Conservation (phyloP, 2,797 vertebrate species). For the Hapalemur alaotrensis region DNA sequence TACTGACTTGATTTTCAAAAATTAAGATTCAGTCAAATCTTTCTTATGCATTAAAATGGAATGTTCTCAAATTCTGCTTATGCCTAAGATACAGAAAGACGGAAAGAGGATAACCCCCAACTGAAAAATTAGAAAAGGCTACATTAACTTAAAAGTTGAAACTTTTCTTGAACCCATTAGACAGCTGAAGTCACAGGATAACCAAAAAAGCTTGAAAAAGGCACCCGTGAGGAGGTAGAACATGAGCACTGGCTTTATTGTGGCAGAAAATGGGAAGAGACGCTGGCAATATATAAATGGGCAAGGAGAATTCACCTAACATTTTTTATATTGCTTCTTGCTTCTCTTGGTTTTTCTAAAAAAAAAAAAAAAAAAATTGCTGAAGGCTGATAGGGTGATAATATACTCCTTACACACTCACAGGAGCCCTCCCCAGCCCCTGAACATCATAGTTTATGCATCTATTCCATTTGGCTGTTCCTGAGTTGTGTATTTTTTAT, state of each 20-base stretch:
- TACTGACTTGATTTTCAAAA: not conserved
- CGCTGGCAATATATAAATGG: not conserved
- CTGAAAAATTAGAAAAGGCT: not conserved
- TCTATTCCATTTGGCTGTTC: not conserved
- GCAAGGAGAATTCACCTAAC: not conserved
- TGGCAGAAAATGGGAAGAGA: not conserved
- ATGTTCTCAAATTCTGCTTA: not conserved
- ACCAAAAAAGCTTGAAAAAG: not conserved
- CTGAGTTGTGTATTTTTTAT: not conserved
- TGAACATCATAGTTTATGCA: too few species aligned
- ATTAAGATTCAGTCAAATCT: not conserved
- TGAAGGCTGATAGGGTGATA: not conserved
- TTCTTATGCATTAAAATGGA: not conserved
- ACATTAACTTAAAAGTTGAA: not conserved
- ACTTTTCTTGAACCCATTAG: not conserved
- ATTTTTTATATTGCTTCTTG: not conserved
- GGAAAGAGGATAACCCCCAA: not conserved
- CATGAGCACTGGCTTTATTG: not conserved
- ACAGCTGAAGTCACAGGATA: not conserved
- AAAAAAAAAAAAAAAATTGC: not conserved
- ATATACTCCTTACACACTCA: not conserved
- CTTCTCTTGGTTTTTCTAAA: not conserved
- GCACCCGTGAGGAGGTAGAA: not conserved
- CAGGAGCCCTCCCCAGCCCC: not conserved
- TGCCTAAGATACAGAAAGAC: not conserved